phyloP scores from a whole-genome alignment of 2,113 vertebrate species.

The Morone saxatilis region DNA sequence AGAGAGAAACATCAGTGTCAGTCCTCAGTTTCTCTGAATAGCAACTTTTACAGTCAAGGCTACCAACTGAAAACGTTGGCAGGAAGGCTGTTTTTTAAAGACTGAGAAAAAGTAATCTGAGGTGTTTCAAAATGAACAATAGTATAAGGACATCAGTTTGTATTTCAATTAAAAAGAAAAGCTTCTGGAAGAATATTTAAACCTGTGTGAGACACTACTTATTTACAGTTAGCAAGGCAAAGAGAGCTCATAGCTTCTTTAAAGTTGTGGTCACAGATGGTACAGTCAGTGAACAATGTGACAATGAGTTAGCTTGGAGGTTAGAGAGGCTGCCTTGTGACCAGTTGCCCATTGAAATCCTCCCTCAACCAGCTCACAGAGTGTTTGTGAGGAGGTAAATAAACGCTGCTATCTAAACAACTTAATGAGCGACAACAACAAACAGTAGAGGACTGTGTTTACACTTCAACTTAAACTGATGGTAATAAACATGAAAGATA shows the following conservation, averaged over 20 bases:
- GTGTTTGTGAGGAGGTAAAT: conserved; percentile 14
- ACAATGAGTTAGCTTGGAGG: background rate
- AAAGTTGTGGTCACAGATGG: conserved; percentile 20
- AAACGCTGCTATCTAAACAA: background rate
- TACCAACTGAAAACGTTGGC: background rate
- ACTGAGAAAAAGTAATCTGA: background rate
- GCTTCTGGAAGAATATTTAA: conserved; percentile 14
- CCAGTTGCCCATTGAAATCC: conserved; percentile 1
- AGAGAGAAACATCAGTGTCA: background rate
- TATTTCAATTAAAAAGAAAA: conserved; percentile 5
- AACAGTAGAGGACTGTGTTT: background rate
- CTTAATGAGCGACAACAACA: background rate
- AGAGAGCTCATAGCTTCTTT: background rate
- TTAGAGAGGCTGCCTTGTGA: background rate
- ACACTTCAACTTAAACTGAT: no score
- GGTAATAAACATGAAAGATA: no score
- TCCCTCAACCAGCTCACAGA: background rate
- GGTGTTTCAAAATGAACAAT: background rate
- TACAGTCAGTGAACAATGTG: conserved; percentile 11
- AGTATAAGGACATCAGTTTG: background rate
- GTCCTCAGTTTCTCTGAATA: background rate
- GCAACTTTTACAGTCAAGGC: background rate
- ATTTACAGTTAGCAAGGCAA: background rate
- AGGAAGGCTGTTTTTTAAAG: background rate
- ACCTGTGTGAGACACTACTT: background rate